phyloP scores from a whole-genome alignment of 2,888 invertebrate genomes.

The Nephrotoma guestfalica region DNA sequence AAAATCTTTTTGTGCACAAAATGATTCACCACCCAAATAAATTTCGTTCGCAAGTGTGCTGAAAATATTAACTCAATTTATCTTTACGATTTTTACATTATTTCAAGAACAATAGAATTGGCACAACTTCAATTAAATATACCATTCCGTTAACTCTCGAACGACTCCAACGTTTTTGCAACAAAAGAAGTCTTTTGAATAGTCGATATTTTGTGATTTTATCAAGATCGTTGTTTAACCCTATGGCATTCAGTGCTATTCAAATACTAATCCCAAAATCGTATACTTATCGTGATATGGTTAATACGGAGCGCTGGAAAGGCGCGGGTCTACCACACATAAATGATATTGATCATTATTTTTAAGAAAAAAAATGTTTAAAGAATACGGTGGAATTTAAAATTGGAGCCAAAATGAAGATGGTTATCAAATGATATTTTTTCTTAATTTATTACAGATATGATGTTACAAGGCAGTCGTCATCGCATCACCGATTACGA shows the following conservation, averaged over 20 bases:
- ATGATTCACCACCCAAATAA: too few species aligned
- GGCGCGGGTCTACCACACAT: not conserved
- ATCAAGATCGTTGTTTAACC: not conserved
- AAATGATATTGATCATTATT: not conserved
- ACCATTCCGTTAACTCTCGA: not conserved
- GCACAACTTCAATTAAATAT: not conserved
- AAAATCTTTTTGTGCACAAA: too few species aligned
- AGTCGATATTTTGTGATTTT: not conserved
- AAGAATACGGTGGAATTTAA: not conserved
- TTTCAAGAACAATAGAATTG: not conserved
- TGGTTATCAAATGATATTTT: not conserved
- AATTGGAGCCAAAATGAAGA: not conserved
- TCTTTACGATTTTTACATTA: not conserved
- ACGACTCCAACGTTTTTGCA: not conserved
- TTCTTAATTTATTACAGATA: not conserved
- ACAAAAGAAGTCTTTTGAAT: not conserved
- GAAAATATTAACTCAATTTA: too few species aligned
- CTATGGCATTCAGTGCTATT: not conserved
- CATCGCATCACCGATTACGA: conserved; percentile 23
- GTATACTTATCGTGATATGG: not conserved
- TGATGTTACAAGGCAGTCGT: not conserved
- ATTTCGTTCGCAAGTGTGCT: too few species aligned
- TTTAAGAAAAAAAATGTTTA: not conserved
- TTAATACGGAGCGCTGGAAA: not conserved
- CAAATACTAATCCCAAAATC: not conserved